Evolutionary conservation across 2,797 vertebrate genomes (phyloP).

Genomic region (Melanotaenia maccullochi): DNA sequence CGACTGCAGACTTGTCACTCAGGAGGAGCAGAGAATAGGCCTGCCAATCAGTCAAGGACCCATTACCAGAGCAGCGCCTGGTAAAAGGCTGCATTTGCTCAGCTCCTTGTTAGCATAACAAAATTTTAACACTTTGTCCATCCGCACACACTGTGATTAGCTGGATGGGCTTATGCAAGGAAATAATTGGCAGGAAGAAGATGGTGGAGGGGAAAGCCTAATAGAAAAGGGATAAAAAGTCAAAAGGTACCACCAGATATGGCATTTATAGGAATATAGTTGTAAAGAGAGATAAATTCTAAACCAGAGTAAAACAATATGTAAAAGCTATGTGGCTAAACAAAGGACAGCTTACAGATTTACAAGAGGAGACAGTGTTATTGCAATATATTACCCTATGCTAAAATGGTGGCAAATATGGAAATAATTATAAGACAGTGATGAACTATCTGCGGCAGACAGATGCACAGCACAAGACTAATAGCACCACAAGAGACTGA

Average conservation of each 20-base stretch:
- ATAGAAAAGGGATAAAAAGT: constrained; percentile 42
- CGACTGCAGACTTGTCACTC: constrained; percentile 80
- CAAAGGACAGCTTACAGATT: not conserved
- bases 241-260: constrained; percentile 31
- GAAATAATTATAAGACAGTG: constrained; percentile 17
- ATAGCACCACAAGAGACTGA: constrained; percentile 13
- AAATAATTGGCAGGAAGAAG: constrained; percentile 33
- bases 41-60: constrained; percentile 81
- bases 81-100: constrained; percentile 40
- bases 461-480: constrained; percentile 36
- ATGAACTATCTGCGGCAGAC: constrained; percentile 31
- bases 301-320: constrained; percentile 10
- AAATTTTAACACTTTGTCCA: constrained; percentile 69
- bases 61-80: constrained; percentile 66
- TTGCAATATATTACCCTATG: constrained; percentile 16
- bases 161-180: constrained; percentile 18
- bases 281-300: not conserved
- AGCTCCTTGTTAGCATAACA: constrained; percentile 74
- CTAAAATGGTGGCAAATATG: constrained; percentile 26
- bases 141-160: constrained; percentile 52
- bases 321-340: not conserved
- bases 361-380: constrained; percentile 9
- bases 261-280: constrained; percentile 33
- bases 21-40: constrained; percentile 76
- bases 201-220: constrained; percentile 28